Evolutionary conservation across 2,888 invertebrate genomes (phyloP).

Genomic region (Orchesellides sinensis): DNA sequence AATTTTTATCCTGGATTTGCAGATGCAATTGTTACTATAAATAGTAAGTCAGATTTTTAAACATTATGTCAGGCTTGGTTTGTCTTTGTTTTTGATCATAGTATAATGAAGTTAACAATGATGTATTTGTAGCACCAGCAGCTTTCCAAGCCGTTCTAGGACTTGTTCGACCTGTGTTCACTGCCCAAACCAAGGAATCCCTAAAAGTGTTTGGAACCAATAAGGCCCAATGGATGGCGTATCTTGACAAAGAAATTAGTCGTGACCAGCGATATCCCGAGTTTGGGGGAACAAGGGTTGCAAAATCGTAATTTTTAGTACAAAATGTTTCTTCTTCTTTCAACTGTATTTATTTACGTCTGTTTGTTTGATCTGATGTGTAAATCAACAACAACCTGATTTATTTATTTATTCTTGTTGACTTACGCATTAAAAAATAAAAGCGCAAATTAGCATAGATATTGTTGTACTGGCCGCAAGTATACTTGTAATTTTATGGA

Average conservation of each 20-base stretch:
- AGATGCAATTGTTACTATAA: slow-evolving; percentile 40
- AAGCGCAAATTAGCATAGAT: no score
- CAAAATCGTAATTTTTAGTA: no score
- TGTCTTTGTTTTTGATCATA: neutral
- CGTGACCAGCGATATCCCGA: slow-evolving; percentile 36
- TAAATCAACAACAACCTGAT: no score
- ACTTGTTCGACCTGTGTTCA: slow-evolving; percentile 29
- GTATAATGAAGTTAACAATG: neutral
- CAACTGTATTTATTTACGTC: no score
- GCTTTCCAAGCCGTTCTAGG: slow-evolving; percentile 31
- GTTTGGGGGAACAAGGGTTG: slow-evolving; percentile 50
- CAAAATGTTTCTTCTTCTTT: no score
- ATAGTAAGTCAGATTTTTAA: slow-evolving; percentile 26
- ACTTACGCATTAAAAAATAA: no score
- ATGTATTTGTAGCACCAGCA: slow-evolving; percentile 27
- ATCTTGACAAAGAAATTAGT: slow-evolving; percentile 37
- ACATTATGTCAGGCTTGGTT: neutral
- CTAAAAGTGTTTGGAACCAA: slow-evolving; percentile 41
- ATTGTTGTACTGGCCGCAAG: no score
- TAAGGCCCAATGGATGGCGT: slow-evolving; percentile 41
- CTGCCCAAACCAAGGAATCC: slow-evolving; percentile 5
- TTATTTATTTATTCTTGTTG: no score
- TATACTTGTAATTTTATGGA: no score
- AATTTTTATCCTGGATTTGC: slow-evolving; percentile 49
- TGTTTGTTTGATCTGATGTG: no score